phyloP scores from a whole-genome alignment of 2,888 invertebrate species.

The Tromatobia lineatoria region DNA sequence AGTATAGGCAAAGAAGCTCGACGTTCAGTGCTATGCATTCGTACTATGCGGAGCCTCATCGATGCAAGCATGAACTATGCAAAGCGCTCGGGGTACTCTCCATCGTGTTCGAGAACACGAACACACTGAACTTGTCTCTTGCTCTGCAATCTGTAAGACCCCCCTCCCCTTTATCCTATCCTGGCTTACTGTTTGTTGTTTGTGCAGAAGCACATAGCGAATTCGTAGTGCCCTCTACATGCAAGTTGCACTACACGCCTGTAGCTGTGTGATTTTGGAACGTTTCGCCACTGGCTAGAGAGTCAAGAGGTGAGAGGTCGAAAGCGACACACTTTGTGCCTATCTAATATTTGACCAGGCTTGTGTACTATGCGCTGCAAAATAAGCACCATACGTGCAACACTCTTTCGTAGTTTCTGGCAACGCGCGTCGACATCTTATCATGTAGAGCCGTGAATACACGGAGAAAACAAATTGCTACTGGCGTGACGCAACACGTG shows the following conservation, averaged over 20 bases:
- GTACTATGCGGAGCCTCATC: slow-evolving; percentile 24
- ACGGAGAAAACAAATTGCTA: too few relatives aligned
- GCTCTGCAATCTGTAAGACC: slow-evolving; percentile 2
- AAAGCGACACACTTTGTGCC: slow-evolving; percentile 30
- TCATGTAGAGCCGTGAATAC: background rate
- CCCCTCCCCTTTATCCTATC: background rate
- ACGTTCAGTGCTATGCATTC: slow-evolving; percentile 11
- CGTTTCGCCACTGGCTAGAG: background rate
- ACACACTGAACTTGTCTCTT: background rate
- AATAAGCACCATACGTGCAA: background rate
- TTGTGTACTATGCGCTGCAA: background rate
- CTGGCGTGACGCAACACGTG: too few relatives aligned
- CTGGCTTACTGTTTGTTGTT: slow-evolving; percentile 16
- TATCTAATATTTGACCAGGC: slow-evolving; percentile 36
- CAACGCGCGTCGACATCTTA: background rate
- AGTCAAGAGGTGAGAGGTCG: slow-evolving; percentile 36
- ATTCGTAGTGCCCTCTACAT: background rate
- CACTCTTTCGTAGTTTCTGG: background rate
- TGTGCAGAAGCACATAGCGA: background rate
- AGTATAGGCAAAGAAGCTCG: background rate
- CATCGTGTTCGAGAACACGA: slow-evolving; percentile 9
- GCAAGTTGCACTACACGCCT: background rate
- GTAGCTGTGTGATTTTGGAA: background rate
- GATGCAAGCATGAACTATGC: slow-evolving; percentile 10
- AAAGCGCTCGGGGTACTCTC: slow-evolving; percentile 23